phyloP scores from a whole-genome alignment of 2,113 vertebrate genomes.

The Hippocampus comes region DNA sequence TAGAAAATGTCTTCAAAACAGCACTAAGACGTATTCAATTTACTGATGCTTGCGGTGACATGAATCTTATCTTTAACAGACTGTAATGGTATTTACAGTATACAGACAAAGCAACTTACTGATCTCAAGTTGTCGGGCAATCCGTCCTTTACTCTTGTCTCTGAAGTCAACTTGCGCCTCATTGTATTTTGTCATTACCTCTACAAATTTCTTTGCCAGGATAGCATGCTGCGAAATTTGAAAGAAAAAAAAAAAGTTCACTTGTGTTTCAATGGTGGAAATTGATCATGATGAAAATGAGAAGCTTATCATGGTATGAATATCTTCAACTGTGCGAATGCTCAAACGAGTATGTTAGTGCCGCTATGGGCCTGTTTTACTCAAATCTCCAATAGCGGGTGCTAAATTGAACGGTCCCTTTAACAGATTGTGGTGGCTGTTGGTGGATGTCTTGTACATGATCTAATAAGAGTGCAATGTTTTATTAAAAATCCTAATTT shows the following conservation, averaged over 20 bases:
- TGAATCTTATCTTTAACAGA: not conserved
- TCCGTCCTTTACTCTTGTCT: conserved; percentile 94
- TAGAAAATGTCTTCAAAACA: not conserved
- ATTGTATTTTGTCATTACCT: conserved; percentile 98
- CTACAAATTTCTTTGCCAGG: conserved; percentile 94
- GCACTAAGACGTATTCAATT: not conserved
- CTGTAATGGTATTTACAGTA: not conserved
- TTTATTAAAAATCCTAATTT: no score
- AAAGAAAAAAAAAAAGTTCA: not conserved
- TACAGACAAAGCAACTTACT: conserved; percentile 69
- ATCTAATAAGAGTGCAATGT: no score
- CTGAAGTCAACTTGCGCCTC: conserved; percentile 97
- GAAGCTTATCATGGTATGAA: not conserved
- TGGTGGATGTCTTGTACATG: no score
- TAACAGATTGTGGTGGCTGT: no score
- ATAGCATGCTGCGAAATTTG: conserved; percentile 79
- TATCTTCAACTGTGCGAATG: not conserved
- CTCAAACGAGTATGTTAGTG: not conserved
- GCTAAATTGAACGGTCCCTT: no score
- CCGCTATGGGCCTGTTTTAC: no score
- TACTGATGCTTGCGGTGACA: not conserved
- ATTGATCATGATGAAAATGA: not conserved
- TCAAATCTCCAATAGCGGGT: no score
- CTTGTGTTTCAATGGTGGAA: not conserved
- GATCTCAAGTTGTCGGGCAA: conserved; percentile 94